Percentiles rank a stretch among this genome's conserved stretches.
Evolutionary conservation across 1,140 invertebrate genomes (phyloP).

Genomic region (Macrobrachium nipponense): DNA sequence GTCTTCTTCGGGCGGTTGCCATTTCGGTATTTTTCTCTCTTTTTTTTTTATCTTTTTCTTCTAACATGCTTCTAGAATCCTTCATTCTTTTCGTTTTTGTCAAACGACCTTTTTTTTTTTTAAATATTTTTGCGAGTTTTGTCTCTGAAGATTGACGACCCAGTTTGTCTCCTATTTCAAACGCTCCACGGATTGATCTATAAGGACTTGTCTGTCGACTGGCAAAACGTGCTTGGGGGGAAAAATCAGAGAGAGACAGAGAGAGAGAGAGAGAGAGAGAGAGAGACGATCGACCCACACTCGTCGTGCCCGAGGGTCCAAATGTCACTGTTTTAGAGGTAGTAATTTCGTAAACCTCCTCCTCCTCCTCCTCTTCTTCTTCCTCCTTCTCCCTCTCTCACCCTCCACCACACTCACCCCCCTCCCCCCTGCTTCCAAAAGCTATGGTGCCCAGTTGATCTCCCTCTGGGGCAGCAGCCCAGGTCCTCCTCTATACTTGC

Average conservation of each 20-base stretch:
- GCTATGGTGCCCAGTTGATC: constrained; percentile 45
- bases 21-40: not conserved
- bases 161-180: not conserved
- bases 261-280: not conserved
- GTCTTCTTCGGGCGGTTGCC: constrained; percentile 32
- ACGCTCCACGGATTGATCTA: no score
- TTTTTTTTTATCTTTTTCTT: not conserved
- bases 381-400: constrained; percentile 20
- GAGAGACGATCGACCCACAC: constrained; percentile 20
- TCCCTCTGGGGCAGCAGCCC: constrained; percentile 15
- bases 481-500: constrained; percentile 38
- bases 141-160: not conserved
- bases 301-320: not conserved
- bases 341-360: constrained; percentile 29
- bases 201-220: no score
- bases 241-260: not conserved
- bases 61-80: no score
- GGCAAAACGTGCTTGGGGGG: no score
- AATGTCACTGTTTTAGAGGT: constrained; percentile 50
- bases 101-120: not conserved
- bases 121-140: not conserved
- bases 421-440: constrained; percentile 13
- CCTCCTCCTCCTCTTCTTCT: constrained; percentile 33
- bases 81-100: no score
- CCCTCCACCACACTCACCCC: no score